Conservation (phyloP, 2,113 vertebrate species). For the Alectura lathami region DNA sequence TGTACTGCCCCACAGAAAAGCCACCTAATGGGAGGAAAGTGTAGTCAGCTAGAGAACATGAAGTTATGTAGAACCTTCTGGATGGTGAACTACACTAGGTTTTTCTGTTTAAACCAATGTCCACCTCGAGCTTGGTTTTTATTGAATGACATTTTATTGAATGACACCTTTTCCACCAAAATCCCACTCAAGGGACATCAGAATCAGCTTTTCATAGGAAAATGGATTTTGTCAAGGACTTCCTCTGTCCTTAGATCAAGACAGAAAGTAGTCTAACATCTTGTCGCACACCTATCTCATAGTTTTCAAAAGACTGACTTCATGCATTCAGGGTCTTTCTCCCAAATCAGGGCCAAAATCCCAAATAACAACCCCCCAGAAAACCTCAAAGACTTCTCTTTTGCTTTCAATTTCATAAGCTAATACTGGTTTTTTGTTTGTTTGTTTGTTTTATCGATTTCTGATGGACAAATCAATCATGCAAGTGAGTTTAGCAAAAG, state of each 20-base stretch:
- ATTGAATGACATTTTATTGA: neutral
- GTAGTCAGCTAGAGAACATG: neutral
- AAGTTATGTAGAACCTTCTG: neutral
- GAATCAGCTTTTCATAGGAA: neutral
- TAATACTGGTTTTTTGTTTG: no score
- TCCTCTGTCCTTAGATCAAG: neutral
- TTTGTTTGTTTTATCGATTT: no score
- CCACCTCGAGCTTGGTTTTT: neutral
- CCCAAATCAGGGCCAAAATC: neutral
- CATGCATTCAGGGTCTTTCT: neutral
- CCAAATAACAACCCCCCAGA: neutral
- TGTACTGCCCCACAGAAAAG: neutral
- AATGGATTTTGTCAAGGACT: constrained; percentile 8
- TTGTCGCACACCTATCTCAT: neutral
- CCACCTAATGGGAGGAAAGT: neutral
- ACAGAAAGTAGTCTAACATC: neutral
- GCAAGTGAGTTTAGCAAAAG: neutral
- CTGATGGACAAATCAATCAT: neutral
- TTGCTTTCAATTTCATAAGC: neutral
- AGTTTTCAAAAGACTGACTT: neutral
- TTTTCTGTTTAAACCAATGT: neutral
- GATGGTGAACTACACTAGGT: neutral
- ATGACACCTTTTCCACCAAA: neutral
- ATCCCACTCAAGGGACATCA: neutral
- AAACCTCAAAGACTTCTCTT: neutral